Evolutionary conservation across 2,888 invertebrate genomes (phyloP), one percentile per base, ranked within the genome.

Genomic region (Synanthedon tipuliformis): DNA sequence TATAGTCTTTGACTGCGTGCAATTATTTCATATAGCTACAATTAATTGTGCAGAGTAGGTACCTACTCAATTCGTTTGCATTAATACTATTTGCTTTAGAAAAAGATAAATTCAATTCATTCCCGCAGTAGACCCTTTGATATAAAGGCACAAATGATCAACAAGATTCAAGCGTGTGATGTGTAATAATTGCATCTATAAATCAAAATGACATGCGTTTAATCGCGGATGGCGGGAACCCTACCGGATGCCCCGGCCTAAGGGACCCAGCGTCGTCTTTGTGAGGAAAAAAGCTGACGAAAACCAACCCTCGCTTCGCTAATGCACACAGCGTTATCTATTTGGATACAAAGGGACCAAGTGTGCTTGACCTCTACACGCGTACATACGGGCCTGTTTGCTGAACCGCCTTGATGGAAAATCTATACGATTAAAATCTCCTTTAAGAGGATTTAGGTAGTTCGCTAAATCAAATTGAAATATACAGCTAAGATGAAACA

Each of bases 131-230:
- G 48, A 54, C 59, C 55, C 60, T 59, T 56, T 55, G 58, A 58
- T 52, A 54, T 51, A 62, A 61, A 61, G 60, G 57, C 60, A 57
- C 62, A 66, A 64, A 67, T 64, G 62, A 62, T 58, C 56, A 52
- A 50, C 53, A 50, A 18, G 27, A 51, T 50, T 50, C 55, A 50
- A 51, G 53, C 59, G 61, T 64, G 61, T 62, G 56, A 67, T 68
- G 68, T 68, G 65, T 74, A 77, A 76, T 80, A 77, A 81, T 80
- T 75, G 75, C 70, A 60, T 61, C 62, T 67, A 85, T 85, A 83
- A 84, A 84, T 85, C 85, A 85, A 80, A 84, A 76, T 79, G 82
- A 78, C 80, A 75, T 74, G 69, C 77, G 70, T 78, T 78, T 81
- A 78, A 81, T 81, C 75, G 77, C 67, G 73, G 69, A 66, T 61